Percentiles rank a stretch among this genome's conserved stretches.
These are phyloP conservation scores for Daktulosphaira vitifoliae DNA, from an alignment of 1,140 invertebrate genomes.

Conservation along the genomic window DNA sequence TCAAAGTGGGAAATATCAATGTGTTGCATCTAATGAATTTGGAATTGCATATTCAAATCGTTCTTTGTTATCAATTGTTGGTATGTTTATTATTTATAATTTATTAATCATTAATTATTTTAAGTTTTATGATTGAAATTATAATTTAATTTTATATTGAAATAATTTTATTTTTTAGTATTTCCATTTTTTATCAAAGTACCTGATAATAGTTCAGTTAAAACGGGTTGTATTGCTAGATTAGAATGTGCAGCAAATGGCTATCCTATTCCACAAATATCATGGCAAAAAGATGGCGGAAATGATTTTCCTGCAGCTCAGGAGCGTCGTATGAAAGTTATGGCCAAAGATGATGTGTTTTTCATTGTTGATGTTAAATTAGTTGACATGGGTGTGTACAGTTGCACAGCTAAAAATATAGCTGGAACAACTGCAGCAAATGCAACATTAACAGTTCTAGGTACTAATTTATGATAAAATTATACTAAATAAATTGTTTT, in stretches of 20 bases:
- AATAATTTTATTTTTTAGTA: constrained; percentile 49
- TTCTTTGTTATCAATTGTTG: constrained; percentile 73
- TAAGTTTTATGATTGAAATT: no score
- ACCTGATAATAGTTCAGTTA: constrained; percentile 73
- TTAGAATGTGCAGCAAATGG: constrained; percentile 86
- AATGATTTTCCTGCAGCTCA: constrained; percentile 90
- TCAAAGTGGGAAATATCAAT: constrained; percentile 84
- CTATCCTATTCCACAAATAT: constrained; percentile 77
- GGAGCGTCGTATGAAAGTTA: constrained; percentile 85
- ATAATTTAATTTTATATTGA: background rate
- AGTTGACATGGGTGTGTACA: constrained; percentile 83
- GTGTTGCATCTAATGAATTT: constrained; percentile 80
- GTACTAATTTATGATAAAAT: constrained; percentile 46
- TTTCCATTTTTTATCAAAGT: constrained; percentile 79
- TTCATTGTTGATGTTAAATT: constrained; percentile 84
- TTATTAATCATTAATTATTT: no score
- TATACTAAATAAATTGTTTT: background rate
- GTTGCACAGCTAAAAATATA: constrained; percentile 82
- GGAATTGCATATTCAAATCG: constrained; percentile 82
- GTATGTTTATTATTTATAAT: constrained; percentile 45
- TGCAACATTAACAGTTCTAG: constrained; percentile 76
- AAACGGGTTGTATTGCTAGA: constrained; percentile 73
- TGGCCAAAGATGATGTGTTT: constrained; percentile 89
- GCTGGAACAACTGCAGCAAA: constrained; percentile 80
- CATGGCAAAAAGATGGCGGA: constrained; percentile 89